Evolutionary conservation across 2,113 vertebrate species (phyloP), one percentile per base, ranked within the genome.

Genomic region (Bucco capensis): DNA sequence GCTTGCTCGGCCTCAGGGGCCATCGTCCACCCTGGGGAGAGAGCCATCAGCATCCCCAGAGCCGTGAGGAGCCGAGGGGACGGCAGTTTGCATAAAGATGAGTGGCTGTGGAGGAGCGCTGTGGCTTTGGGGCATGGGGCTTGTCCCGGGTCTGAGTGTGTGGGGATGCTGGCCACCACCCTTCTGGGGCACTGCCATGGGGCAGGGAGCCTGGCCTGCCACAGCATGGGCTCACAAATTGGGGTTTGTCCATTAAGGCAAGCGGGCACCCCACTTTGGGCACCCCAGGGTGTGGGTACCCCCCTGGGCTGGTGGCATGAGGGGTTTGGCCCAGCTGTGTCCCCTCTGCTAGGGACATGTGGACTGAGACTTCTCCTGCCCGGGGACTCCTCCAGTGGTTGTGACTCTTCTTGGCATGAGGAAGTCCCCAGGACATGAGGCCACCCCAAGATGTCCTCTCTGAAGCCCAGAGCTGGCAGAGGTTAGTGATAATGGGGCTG

Each of bases 81-180:
- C 14, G 30, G 42, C 11, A 8, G 31, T 82, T 73, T 64, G 44
- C 67, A 64, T 73, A 62, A 31, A 71, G 62, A 83, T n/a, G 76
- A 54, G 47, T 1, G n/a, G n/a, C n/a, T 6, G 1, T 15, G 16
- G 1, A 35, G 30, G 19, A n/a, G n/a, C n/a, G n/a, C n/a, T n/a
- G n/a, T n/a, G n/a, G n/a, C n/a, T n/a, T n/a, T n/a, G n/a, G n/a
- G n/a, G n/a, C n/a, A n/a, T n/a, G n/a, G n/a, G n/a, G n/a, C n/a
- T n/a, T n/a, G n/a, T n/a, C n/a, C 12, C 44, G 16, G n/a, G 24
- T 3, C 19, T 0, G 3, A 44, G 31, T 0, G 0, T 0, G 0
- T 19, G 75, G 76, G 67, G n/a, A 60, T 17, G 9, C 0, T 0
- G 5, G 51, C 8, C 70, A 33, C 8, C 33, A 14, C 2, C 12